Evolutionary conservation across 2,113 vertebrate species (phyloP).

Genomic region (Hoplias malabaricus): DNA sequence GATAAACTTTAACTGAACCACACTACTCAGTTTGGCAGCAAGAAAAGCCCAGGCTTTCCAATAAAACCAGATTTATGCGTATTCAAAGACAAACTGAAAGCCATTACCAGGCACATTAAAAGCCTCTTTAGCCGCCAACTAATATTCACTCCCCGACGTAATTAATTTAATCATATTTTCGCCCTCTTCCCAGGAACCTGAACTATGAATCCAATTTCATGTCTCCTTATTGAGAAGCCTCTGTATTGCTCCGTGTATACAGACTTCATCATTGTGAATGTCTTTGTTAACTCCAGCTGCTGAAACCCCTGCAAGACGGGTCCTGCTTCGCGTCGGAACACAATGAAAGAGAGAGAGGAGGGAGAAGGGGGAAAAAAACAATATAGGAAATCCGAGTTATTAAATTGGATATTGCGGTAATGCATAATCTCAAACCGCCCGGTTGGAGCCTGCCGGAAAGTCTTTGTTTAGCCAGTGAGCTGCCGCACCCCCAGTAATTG

Average conservation of each 20-base stretch:
- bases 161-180: conserved; percentile 73
- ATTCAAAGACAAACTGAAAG: conserved; percentile 60
- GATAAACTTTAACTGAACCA: conserved; percentile 44
- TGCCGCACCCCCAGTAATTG: conserved; percentile 71
- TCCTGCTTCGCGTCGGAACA: conserved; percentile 65
- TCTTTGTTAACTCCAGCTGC: conserved; percentile 65
- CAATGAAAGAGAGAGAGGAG: conserved; percentile 63
- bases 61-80: conserved; percentile 56
- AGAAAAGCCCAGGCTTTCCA: conserved; percentile 42
- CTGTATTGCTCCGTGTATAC: conserved; percentile 59
- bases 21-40: conserved; percentile 21
- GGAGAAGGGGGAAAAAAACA: conserved; percentile 72
- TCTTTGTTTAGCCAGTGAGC: conserved; percentile 75
- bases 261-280: conserved; percentile 60
- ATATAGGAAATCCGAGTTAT: conserved; percentile 77
- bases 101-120: conserved; percentile 65
- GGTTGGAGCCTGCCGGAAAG: conserved; percentile 67
- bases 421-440: conserved; percentile 75
- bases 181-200: conserved; percentile 59
- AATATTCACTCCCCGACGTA: conserved; percentile 61
- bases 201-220: conserved; percentile 68
- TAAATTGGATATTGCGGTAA: conserved; percentile 78
- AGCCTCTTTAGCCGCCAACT: conserved; percentile 60
- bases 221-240: conserved; percentile 57
- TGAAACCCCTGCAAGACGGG: conserved; percentile 55